These are phyloP conservation scores for Corbicula japonica DNA, from an alignment of 2,888 invertebrate species.

Conservation along the genomic window DNA sequence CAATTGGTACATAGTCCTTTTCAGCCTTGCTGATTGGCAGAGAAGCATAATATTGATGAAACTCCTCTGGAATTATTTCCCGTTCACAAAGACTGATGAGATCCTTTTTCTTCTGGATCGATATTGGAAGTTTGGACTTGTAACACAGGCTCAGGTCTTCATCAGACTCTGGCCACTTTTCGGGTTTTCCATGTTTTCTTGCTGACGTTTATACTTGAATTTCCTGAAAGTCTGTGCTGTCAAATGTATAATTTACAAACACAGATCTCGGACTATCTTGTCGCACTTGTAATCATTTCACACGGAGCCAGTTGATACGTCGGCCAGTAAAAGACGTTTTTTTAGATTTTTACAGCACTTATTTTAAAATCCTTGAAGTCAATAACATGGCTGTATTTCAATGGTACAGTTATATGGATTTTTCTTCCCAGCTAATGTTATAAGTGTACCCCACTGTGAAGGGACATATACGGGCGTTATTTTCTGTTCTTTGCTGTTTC, in stretches of 20 bases:
- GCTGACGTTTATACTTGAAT: too few relatives aligned
- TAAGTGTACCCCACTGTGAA: conserved; percentile 48
- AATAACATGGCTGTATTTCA: conserved; percentile 34
- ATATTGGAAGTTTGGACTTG: conserved; percentile 11
- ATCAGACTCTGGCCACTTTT: conserved; percentile 16
- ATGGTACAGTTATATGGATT: conserved; percentile 39
- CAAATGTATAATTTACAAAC: too few relatives aligned
- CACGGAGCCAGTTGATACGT: too few relatives aligned
- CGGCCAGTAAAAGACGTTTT: conserved; percentile 16
- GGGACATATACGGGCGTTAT: conserved; percentile 38
- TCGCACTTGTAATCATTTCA: too few relatives aligned
- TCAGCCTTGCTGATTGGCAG: too few relatives aligned
- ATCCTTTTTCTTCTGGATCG: conserved; percentile 36
- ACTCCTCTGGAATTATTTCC: too few relatives aligned
- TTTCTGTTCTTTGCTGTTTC: conserved; percentile 47
- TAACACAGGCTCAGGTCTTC: conserved; percentile 8
- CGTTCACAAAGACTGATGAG: too few relatives aligned
- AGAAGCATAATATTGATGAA: too few relatives aligned
- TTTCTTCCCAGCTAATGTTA: conserved; percentile 40
- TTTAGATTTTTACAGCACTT: conserved; percentile 38
- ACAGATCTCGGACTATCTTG: too few relatives aligned
- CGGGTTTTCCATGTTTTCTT: background rate
- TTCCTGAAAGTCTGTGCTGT: too few relatives aligned
- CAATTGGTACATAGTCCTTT: too few relatives aligned
- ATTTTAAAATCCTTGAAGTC: too few relatives aligned